Conservation (phyloP, 2,888 invertebrate genomes). For the Ectemnius lituratus region DNA sequence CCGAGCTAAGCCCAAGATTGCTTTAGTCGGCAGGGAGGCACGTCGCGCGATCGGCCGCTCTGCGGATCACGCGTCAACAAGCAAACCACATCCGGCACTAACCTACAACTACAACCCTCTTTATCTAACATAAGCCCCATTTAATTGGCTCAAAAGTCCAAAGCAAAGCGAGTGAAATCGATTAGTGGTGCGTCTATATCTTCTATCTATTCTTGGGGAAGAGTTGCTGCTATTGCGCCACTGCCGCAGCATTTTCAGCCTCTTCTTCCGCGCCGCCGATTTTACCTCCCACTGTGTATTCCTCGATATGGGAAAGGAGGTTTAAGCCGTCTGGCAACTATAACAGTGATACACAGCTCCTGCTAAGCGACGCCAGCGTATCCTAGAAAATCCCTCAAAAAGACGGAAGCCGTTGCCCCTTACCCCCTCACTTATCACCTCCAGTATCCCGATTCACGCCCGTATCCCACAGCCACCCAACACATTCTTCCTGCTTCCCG, state of each 20-base stretch:
- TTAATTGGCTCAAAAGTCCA: too few species aligned
- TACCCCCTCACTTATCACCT: slow-evolving; percentile 19
- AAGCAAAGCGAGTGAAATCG: too few species aligned
- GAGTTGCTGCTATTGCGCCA: too few species aligned
- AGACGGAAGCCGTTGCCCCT: not conserved
- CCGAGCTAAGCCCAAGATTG: slow-evolving; percentile 77
- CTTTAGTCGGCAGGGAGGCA: slow-evolving; percentile 77
- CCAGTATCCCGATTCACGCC: slow-evolving; percentile 27
- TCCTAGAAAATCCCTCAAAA: slow-evolving; percentile 26
- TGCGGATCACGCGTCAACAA: slow-evolving; percentile 76
- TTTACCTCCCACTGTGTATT: not conserved
- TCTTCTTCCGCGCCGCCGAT: too few species aligned
- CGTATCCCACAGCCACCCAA: too few species aligned
- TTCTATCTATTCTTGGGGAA: too few species aligned
- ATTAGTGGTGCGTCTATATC: too few species aligned
- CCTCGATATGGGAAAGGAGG: slow-evolving; percentile 60
- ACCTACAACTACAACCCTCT: slow-evolving; percentile 17
- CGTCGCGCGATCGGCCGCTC: slow-evolving; percentile 66
- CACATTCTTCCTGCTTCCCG: too few species aligned
- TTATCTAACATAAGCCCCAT: slow-evolving; percentile 28
- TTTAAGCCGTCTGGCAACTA: slow-evolving; percentile 66
- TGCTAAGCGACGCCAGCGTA: slow-evolving; percentile 9
- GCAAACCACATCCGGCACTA: slow-evolving; percentile 62
- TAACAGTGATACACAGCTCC: slow-evolving; percentile 66
- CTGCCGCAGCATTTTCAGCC: too few species aligned